Evolutionary conservation across 1,140 invertebrate species (phyloP).

Genomic region (Bombus superbus): DNA sequence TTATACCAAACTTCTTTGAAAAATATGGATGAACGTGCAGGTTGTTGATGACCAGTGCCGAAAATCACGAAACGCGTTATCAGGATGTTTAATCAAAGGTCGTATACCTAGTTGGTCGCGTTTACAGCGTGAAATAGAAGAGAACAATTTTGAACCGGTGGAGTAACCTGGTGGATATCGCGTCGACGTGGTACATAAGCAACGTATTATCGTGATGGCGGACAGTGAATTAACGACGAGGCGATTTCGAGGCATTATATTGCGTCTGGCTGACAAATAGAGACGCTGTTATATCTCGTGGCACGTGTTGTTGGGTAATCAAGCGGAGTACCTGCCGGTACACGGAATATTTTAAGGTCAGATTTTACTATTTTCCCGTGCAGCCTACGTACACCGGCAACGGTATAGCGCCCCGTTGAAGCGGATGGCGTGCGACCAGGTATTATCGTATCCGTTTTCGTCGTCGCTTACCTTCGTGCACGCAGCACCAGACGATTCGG

Average conservation of each 20-base stretch:
- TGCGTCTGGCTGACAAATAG: conserved; percentile 65
- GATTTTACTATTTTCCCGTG: conserved; percentile 72
- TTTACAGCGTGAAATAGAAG: not conserved
- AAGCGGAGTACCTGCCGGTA: conserved; percentile 74
- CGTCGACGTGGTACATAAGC: conserved; percentile 36
- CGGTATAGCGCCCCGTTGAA: not conserved
- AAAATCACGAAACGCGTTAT: conserved; percentile 44
- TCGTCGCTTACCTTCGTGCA: conserved; percentile 57
- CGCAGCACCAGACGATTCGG: conserved; percentile 11
- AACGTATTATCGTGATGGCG: conserved; percentile 56
- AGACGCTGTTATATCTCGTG: conserved; percentile 60
- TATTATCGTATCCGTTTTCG: conserved; percentile 71
- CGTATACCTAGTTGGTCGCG: not conserved
- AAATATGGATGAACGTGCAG: not conserved
- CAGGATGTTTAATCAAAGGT: conserved; percentile 27
- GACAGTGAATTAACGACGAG: conserved; percentile 62
- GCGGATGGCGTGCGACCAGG: conserved; percentile 67
- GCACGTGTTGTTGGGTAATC: conserved; percentile 72
- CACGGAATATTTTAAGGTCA: conserved; percentile 72
- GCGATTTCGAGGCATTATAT: conserved; percentile 65
- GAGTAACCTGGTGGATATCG: conserved; percentile 26
- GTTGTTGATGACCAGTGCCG: no score
- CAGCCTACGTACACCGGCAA: not conserved
- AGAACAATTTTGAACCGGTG: conserved; percentile 11
- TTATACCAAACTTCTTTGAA: not conserved